Evolutionary conservation across 2,888 invertebrate species (phyloP).

Genomic region (Halocaridina rubra): DNA sequence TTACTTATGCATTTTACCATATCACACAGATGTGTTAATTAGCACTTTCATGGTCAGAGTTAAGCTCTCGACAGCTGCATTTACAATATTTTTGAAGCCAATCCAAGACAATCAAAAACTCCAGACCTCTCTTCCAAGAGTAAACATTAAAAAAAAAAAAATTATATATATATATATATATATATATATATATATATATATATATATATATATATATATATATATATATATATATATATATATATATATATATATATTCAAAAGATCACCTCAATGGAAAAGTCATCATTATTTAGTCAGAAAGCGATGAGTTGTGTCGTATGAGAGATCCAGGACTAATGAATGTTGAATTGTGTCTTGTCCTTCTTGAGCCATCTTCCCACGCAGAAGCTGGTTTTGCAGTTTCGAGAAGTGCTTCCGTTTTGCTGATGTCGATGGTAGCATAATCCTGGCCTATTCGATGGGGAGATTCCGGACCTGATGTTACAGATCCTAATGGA

Average conservation of each 20-base stretch:
- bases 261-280: too few species aligned
- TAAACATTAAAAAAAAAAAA: background rate
- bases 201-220: too few species aligned
- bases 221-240: too few species aligned
- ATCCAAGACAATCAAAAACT: background rate
- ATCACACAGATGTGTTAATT: slow-evolving; percentile 31
- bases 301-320: slow-evolving; percentile 60
- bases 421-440: slow-evolving; percentile 94
- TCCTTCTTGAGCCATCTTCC: slow-evolving; percentile 80
- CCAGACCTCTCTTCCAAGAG: too few species aligned
- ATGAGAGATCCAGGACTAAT: slow-evolving; percentile 34
- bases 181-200: too few species aligned
- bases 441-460: slow-evolving; percentile 76
- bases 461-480: slow-evolving; percentile 41
- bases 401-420: slow-evolving; percentile 86
- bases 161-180: too few species aligned
- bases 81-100: too few species aligned
- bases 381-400: slow-evolving; percentile 73
- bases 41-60: slow-evolving; percentile 15
- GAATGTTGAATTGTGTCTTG: slow-evolving; percentile 83
- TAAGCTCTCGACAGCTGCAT: slow-evolving; percentile 17
- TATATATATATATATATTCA: too few species aligned
- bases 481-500: slow-evolving; percentile 64
- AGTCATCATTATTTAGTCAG: slow-evolving; percentile 56
- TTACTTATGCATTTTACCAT: slow-evolving; percentile 29